Evolutionary conservation across 2,797 vertebrate genomes (phyloP).

Genomic region (Allobates femoralis): DNA sequence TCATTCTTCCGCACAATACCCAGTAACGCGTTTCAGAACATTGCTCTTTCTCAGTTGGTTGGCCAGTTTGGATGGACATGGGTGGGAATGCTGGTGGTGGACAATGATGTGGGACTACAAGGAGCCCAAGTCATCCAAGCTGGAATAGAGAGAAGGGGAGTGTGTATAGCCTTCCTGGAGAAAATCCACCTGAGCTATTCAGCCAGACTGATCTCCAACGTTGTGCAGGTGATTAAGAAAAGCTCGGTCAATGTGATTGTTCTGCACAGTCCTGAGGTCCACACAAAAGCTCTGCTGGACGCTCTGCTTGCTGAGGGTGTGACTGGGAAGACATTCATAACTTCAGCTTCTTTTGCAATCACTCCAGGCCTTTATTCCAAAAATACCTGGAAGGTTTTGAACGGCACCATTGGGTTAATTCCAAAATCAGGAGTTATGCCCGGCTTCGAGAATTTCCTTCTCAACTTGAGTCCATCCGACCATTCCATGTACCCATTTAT

Average conservation of each 20-base stretch:
- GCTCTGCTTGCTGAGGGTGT: too few relatives aligned
- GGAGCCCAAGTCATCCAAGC: constrained; percentile 36
- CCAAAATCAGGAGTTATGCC: too few relatives aligned
- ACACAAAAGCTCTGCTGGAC: too few relatives aligned
- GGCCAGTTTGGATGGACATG: constrained; percentile 51
- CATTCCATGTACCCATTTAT: constrained; percentile 20
- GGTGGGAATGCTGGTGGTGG: constrained; percentile 48
- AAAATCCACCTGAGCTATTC: constrained; percentile 53
- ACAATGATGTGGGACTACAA: constrained; percentile 51
- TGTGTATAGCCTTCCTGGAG: constrained; percentile 41
- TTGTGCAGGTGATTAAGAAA: constrained; percentile 35
- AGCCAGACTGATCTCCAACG: neutral
- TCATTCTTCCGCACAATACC: too few relatives aligned
- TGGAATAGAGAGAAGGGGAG: constrained; percentile 41
- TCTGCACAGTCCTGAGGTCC: too few relatives aligned
- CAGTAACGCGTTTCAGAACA: too few relatives aligned
- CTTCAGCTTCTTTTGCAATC: too few relatives aligned
- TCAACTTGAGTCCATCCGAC: neutral
- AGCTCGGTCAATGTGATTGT: too few relatives aligned
- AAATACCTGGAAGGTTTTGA: too few relatives aligned
- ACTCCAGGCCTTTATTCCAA: too few relatives aligned
- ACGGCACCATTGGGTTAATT: too few relatives aligned
- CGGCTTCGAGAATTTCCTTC: constrained; percentile 47
- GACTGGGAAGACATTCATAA: too few relatives aligned
- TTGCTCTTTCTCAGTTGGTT: constrained; percentile 36